These are phyloP conservation scores for Hydrochoerus hydrochaeris DNA, from an alignment of 2,113 vertebrate genomes.

Conservation along the genomic window DNA sequence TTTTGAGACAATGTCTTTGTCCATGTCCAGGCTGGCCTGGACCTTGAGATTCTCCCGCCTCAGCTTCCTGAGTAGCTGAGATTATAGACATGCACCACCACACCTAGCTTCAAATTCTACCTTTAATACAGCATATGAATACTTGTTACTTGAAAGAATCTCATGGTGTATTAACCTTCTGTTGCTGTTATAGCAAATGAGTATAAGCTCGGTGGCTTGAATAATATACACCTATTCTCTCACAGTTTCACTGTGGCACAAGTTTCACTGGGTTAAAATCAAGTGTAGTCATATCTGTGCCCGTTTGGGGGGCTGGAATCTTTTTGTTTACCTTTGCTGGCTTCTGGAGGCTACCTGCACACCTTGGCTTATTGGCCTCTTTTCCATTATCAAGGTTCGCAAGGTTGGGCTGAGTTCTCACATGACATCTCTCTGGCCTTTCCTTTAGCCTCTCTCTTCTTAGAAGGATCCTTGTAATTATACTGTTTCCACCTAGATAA, in stretches of 20 bases:
- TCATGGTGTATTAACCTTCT: constrained; percentile 1
- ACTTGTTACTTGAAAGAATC: constrained; percentile 35
- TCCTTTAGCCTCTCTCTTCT: not conserved
- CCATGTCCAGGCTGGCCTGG: not conserved
- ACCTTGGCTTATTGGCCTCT: not conserved
- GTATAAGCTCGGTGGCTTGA: not conserved
- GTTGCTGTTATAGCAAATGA: not conserved
- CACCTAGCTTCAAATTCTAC: not conserved
- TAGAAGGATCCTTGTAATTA: not conserved
- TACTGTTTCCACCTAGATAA: not conserved
- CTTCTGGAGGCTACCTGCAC: not conserved
- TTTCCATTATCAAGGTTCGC: not conserved
- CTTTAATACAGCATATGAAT: not conserved
- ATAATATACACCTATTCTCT: not conserved
- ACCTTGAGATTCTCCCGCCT: not conserved
- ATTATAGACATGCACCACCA: not conserved
- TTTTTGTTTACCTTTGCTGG: not conserved
- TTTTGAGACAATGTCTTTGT: not conserved
- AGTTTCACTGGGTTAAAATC: constrained; percentile 40
- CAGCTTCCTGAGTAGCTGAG: not conserved
- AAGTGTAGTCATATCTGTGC: not conserved
- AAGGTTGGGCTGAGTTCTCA: not conserved
- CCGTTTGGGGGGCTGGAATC: not conserved
- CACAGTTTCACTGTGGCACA: no score
- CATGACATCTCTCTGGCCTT: not conserved